Conservation (phyloP, 1,140 invertebrate species). For the Dendrolimus kikuchii region DNA sequence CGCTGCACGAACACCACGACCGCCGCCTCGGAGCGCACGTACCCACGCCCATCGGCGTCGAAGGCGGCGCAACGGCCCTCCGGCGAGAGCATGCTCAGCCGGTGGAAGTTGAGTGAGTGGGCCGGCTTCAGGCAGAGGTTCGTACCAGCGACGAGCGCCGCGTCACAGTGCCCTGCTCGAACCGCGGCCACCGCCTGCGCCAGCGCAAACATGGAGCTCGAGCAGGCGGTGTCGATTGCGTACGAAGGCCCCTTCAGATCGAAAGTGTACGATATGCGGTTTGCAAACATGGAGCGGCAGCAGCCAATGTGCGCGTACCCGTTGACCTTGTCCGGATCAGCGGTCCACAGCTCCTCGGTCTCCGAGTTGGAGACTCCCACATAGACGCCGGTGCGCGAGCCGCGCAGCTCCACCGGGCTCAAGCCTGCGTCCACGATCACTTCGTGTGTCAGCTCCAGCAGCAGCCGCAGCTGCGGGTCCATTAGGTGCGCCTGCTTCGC, state of each 20-base stretch:
- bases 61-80: constrained; percentile 97
- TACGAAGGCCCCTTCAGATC: constrained; percentile 94
- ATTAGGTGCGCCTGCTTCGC: constrained; percentile 94
- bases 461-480: constrained; percentile 94
- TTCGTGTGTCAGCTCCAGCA: constrained; percentile 95
- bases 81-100: constrained; percentile 88
- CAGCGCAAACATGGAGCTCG: constrained; percentile 91
- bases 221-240: constrained; percentile 95
- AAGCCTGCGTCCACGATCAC: constrained; percentile 93
- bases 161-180: constrained; percentile 88
- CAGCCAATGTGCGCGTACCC: constrained; percentile 96
- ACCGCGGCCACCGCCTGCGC: constrained; percentile 91
- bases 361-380: constrained; percentile 91
- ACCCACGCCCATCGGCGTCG: constrained; percentile 91
- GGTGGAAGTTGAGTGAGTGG: constrained; percentile 92
- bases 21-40: constrained; percentile 92
- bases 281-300: constrained; percentile 95
- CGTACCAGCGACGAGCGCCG: constrained; percentile 91
- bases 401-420: constrained; percentile 85
- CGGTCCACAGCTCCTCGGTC: constrained; percentile 86
- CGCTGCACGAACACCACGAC: constrained; percentile 89
- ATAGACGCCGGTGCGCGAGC: constrained; percentile 91
- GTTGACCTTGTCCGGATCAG: constrained; percentile 82
- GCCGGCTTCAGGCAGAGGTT: constrained; percentile 90
- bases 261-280: constrained; percentile 95